Base-by-base conservation (phyloP, 2,113 vertebrate genomes). In the Barbus barbus region DNA sequence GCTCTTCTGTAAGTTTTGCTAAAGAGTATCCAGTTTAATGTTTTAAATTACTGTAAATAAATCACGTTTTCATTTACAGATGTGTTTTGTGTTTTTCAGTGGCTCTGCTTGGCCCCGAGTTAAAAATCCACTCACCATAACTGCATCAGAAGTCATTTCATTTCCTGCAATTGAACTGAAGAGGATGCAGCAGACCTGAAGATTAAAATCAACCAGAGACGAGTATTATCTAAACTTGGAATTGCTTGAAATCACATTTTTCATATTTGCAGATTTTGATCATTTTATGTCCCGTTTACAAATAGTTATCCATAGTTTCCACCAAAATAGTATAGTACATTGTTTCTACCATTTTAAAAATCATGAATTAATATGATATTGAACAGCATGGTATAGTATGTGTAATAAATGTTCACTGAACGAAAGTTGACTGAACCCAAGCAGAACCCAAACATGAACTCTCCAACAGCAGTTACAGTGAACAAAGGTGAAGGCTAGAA, bases 1-100 rank as follows among this genome's bases (percentile, higher is more conserved):
- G 41, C 90, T 97, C 14, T 96, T 96, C 91, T 94, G 95, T 97
- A 91, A 95, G 95, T 92, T 20, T 20, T 14, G n/a, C 22, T 20
- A 0, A 20, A 69, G 31, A 36, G n/a, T 69, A 14, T 22, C n/a
- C n/a, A n/a, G n/a, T n/a, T 56, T 1, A 38, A 63, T 24, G 9
- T 38, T 2, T 24, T 24, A 20, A 20, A 56, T 38, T 3, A 1
- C 3, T 5, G 0, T 7, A 46, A 36, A 71, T 28, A n/a, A n/a
- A n/a, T n/a, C n/a, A n/a, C 4, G 3, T 63, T 24, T 16, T 28
- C 3, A 38, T 63, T 33, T 71, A 63, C 48, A n/a, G 44, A 38
- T 73, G 38, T 79, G 81, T 69, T 63, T 65, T 75, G 28, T 84
- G 31, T 79, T 24, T 90, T 86, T 58, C 88, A 92, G 91, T 92